Conservation (phyloP, 1,140 invertebrate genomes). For the Leptinotarsa defecta region DNA sequence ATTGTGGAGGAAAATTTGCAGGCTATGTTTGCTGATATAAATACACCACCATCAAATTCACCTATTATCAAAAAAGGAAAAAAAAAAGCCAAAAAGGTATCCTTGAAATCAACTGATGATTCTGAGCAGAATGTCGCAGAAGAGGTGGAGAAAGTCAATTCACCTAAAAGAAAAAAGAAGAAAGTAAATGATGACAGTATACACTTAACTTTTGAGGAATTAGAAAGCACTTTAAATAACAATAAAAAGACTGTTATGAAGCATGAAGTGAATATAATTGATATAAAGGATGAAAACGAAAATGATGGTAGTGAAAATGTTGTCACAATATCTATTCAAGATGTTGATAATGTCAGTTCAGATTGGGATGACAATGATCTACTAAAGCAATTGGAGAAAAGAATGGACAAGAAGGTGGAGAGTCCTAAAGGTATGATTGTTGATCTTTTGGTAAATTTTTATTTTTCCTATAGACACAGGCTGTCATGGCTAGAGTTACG, state of each 20-base stretch:
- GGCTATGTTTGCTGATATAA: not conserved
- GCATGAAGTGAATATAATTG: not conserved
- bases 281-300: not conserved
- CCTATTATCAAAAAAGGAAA: not conserved
- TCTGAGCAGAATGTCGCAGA: not conserved
- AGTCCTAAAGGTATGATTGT: not conserved
- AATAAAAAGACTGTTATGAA: not conserved
- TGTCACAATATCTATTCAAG: constrained; percentile 8
- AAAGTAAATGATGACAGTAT: not conserved
- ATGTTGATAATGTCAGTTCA: not conserved
- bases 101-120: not conserved
- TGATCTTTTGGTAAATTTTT: not conserved
- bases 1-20: not conserved
- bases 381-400: not conserved
- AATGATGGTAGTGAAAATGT: constrained; percentile 1
- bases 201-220: not conserved
- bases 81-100: not conserved
- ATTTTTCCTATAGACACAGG: too few species aligned
- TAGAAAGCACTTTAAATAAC: not conserved
- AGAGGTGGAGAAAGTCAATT: not conserved
- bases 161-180: not conserved
- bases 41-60: not conserved
- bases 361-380: not conserved
- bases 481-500: too few species aligned
- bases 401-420: not conserved